phyloP scores from a whole-genome alignment of 2,113 vertebrate species.

The Phaetusa simplex region DNA sequence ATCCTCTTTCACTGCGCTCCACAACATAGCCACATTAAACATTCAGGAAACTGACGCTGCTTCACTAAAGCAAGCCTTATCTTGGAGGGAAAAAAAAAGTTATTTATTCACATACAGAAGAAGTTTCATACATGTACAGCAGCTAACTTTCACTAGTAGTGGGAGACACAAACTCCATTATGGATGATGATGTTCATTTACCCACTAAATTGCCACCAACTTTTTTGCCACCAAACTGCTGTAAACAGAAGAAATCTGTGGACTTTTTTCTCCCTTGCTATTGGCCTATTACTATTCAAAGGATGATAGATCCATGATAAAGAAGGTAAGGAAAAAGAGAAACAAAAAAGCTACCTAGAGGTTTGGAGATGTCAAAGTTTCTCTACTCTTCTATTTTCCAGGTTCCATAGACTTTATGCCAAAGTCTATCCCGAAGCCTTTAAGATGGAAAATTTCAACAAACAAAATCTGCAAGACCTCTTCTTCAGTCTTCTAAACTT shows the following conservation, averaged over 20 bases:
- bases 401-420: not conserved
- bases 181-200: not conserved
- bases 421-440: not conserved
- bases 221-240: not conserved
- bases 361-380: not conserved
- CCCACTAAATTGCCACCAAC: not conserved
- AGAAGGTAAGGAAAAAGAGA: not conserved
- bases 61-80: not conserved
- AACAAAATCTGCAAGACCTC: not conserved
- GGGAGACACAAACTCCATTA: not conserved
- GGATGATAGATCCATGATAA: not conserved
- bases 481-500: not conserved
- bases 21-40: not conserved
- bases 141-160: not conserved
- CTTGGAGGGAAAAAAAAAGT: accelerated
- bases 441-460: not conserved
- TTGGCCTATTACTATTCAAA: not conserved
- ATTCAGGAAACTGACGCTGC: not conserved
- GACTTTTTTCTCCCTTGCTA: not conserved
- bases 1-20: not conserved
- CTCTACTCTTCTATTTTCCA: not conserved
- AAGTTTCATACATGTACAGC: not conserved
- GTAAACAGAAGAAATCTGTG: not conserved
- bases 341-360: not conserved
- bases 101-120: not conserved